A percentile compares a stretch with the other conserved stretches of the same genome.
phyloP scores from a whole-genome alignment of 2,113 vertebrate species.

The Ceuthmochares aereus region DNA sequence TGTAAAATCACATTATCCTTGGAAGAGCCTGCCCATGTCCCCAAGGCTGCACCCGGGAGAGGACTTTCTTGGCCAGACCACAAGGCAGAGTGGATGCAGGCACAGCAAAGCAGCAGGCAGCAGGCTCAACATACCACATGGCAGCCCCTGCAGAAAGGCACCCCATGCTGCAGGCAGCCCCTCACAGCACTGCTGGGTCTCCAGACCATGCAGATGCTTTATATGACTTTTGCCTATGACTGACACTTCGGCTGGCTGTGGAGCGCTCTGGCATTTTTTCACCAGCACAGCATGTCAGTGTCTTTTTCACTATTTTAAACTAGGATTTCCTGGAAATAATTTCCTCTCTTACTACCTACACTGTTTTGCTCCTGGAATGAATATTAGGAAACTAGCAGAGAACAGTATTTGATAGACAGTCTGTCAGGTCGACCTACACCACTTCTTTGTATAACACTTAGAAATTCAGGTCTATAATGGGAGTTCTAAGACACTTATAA shows the following conservation, averaged over 20 bases:
- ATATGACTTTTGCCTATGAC: fast-evolving
- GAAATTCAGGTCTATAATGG: neutral
- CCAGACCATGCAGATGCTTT: fast-evolving
- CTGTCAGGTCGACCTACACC: neutral
- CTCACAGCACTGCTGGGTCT: neutral
- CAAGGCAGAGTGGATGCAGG: fast-evolving
- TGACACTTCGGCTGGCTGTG: neutral
- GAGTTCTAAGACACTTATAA: neutral
- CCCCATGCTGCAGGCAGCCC: neutral
- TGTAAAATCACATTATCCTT: neutral
- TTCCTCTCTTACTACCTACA: neutral
- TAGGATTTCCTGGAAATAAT: neutral
- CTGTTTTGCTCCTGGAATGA: neutral
- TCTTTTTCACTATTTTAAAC: neutral
- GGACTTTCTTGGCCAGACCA: too few species aligned
- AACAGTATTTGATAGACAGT: neutral
- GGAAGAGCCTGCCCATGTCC: neutral
- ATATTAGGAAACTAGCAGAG: neutral
- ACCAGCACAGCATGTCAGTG: neutral
- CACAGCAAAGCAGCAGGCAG: neutral
- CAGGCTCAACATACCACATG: fast-evolving
- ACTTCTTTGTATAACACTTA: neutral
- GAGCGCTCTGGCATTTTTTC: neutral
- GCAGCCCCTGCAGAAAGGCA: neutral
- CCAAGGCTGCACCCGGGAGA: neutral